Conservation (phyloP, 2,888 invertebrate genomes). For the Mellilla xanthometata region DNA sequence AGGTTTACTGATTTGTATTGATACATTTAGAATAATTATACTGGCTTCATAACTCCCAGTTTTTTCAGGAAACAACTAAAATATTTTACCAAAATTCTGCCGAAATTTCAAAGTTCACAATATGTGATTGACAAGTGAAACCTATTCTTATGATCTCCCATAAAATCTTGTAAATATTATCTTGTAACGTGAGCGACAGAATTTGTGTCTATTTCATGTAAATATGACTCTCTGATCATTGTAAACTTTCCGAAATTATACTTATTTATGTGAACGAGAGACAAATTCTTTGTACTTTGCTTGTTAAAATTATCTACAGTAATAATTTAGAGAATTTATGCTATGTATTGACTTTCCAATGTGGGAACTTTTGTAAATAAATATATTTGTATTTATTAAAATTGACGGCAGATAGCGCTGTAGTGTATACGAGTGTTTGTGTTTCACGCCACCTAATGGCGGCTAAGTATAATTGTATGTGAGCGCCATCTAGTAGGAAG, state of each 20-base stretch:
- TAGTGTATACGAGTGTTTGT: constrained; percentile 36
- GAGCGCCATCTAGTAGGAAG: constrained; percentile 25
- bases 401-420: constrained; percentile 34
- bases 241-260: background rate
- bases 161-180: constrained; percentile 31
- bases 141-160: constrained; percentile 33
- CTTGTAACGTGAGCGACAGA: constrained; percentile 12
- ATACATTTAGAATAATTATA: constrained; percentile 10
- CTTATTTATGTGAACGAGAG: constrained; percentile 18
- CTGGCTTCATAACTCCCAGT: constrained; percentile 17
- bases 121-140: constrained; percentile 20
- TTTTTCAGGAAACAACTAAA: no score
- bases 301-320: constrained; percentile 27
- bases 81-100: constrained; percentile 18
- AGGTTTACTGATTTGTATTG: constrained; percentile 37
- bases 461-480: constrained; percentile 26
- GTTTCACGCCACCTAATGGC: constrained; percentile 35
- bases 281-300: constrained; percentile 27
- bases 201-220: constrained; percentile 22
- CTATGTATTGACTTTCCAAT: constrained; percentile 32
- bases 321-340: constrained; percentile 24
- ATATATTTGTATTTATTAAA: constrained; percentile 33
- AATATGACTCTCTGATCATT: background rate
- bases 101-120: constrained; percentile 9
- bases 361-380: constrained; percentile 31